A percentile compares a stretch with the other conserved stretches of the same genome.
phyloP scores from a whole-genome alignment of 2,888 invertebrate genomes.

The Horisme vitalbata region DNA sequence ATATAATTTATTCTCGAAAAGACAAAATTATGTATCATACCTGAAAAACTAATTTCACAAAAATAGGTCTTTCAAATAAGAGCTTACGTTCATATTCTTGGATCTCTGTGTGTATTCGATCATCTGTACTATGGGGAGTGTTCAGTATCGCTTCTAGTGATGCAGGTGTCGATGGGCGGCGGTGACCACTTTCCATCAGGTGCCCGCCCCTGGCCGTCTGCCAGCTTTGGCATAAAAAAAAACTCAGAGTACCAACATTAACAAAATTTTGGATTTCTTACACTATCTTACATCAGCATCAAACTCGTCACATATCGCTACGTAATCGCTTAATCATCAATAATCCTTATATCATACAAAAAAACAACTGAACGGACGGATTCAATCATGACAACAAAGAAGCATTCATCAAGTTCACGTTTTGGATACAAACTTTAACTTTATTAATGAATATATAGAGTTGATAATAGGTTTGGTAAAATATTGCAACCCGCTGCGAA shows the following conservation, averaged over 20 bases:
- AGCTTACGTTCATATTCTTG: too few relatives aligned
- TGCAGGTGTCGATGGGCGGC: too few relatives aligned
- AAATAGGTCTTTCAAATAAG: too few relatives aligned
- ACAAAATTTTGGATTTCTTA: conserved; percentile 20
- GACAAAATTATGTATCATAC: too few relatives aligned
- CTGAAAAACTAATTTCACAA: too few relatives aligned
- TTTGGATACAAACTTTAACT: conserved; percentile 25
- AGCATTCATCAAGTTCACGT: conserved; percentile 22
- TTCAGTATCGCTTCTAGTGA: too few relatives aligned
- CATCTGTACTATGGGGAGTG: too few relatives aligned
- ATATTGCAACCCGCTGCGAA: conserved; percentile 63
- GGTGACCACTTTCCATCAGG: too few relatives aligned
- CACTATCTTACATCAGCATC: conserved; percentile 15
- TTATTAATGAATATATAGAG: background rate
- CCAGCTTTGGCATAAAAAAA: background rate
- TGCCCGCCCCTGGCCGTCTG: too few relatives aligned
- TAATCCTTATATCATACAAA: conserved; percentile 68
- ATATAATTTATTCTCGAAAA: too few relatives aligned
- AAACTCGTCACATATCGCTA: conserved; percentile 46
- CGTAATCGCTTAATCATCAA: conserved; percentile 76
- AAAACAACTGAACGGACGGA: conserved; percentile 50
- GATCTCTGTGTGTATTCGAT: too few relatives aligned
- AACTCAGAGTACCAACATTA: too few relatives aligned
- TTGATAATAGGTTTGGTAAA: conserved; percentile 18
- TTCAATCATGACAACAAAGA: conserved; percentile 49